Evolutionary conservation across 1,140 invertebrate species (phyloP), one percentile per base, ranked within the genome.

Genomic region (Penaeus chinensis): DNA sequence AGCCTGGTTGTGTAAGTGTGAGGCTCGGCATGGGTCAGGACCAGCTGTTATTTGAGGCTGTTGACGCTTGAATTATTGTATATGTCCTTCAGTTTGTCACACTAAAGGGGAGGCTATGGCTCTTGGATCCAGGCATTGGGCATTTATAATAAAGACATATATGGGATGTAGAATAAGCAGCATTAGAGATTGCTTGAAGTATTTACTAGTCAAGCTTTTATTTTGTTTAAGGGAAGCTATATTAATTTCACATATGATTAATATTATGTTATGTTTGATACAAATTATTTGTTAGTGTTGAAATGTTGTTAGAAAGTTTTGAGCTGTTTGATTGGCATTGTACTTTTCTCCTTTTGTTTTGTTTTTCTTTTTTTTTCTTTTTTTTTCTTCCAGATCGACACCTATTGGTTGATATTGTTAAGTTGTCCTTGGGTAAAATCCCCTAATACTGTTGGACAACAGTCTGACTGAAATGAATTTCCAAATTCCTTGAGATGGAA

Each of bases 61-160:
- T 65, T 54, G 62, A 20, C 62, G 62, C 32, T 82, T 82, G 60
- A 71, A 71, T 37, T 83, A 74, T 83, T 54, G n/a, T 79, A 62
- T 65, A 65, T 32, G 60, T 85, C 74, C 78, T 27, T 77, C 60
- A 19, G 37, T 79, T 78, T 66, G 47, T 65, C 63, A 27, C 65
- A 62, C 77, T 85, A 62, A 37, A 77, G 16, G 62, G 47, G 84
- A 85, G 84, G 84, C 84, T 85, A 77, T 61, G 66, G 74, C 84
- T 85, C 37, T 78, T 77, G 74, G 60, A 78, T 42, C 74, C 63
- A 37, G 62, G 37, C 62, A 77, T 47, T 65, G 74, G 85, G 77
- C 85, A 86, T 86, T 83, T 54, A 83, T 81, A 74, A 66, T 22
- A 81, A 81, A 61, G 79, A 54, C 63, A 81, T 22, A 22, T n/a